Conservation (phyloP, 2,113 vertebrate species). For the Rattus norvegicus region GRCr8 NC_086021.1:131808001-131808500, state of each 20-base stretch:
- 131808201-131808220: constrained; percentile 22
- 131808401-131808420: not conserved
- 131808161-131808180: not conserved
- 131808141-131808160: not conserved
- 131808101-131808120: not conserved
- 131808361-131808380: not conserved
- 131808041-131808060: not conserved
- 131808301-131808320: too few species aligned
- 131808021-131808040: not conserved
- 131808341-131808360: constrained; percentile 38
- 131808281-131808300: not conserved
- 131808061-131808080: constrained; percentile 5
- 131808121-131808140: not conserved
- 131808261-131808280: not conserved
- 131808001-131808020: constrained; percentile 35
- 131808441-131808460: not conserved
- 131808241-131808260: not conserved
- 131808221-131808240: not conserved
- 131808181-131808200: not conserved
- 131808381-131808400: not conserved
- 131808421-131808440: not conserved
- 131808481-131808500: not conserved
- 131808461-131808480: not conserved
- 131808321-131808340: not conserved
- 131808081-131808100: not conserved